Percentiles rank a stretch among this genome's conserved stretches.
phyloP scores from a whole-genome alignment of 2,797 vertebrate genomes.

The Acanthurus tractus region DNA sequence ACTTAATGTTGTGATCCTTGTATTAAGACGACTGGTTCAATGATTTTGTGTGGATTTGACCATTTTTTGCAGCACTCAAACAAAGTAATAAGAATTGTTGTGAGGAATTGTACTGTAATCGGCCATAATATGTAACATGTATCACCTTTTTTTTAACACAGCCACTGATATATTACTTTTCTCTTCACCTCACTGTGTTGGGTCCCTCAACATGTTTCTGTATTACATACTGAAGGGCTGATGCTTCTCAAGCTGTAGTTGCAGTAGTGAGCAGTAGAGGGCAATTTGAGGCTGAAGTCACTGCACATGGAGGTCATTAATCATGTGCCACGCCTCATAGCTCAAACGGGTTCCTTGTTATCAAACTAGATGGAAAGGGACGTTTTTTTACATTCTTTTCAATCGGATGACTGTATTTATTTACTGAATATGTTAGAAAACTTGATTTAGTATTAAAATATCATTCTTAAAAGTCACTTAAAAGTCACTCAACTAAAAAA shows the following conservation, averaged over 20 bases:
- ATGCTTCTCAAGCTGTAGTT: neutral
- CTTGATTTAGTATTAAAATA: neutral
- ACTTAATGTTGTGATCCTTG: too few species aligned
- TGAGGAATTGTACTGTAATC: too few species aligned
- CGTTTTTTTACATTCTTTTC: too few species aligned
- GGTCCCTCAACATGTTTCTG: neutral
- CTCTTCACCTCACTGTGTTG: neutral
- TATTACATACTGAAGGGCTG: neutral
- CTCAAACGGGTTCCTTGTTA: neutral
- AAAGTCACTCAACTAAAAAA: neutral
- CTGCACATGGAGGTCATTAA: neutral
- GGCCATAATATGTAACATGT: too few species aligned
- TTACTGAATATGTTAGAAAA: neutral
- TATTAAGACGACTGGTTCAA: too few species aligned
- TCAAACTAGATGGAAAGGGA: neutral
- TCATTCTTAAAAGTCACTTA: neutral
- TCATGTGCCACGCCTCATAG: constrained; percentile 24
- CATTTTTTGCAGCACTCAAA: too few species aligned
- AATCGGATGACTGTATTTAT: neutral
- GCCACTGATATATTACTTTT: neutral
- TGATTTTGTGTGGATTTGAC: too few species aligned
- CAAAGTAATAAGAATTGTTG: too few species aligned
- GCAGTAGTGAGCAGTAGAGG: constrained; percentile 5
- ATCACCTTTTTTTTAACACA: neutral
- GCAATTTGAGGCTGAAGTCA: constrained; percentile 8